A percentile compares a stretch with the other conserved stretches of the same genome.
These are phyloP conservation scores for Carposina sasakii DNA, from an alignment of 1,140 invertebrate genomes.

Conservation along the genomic window DNA sequence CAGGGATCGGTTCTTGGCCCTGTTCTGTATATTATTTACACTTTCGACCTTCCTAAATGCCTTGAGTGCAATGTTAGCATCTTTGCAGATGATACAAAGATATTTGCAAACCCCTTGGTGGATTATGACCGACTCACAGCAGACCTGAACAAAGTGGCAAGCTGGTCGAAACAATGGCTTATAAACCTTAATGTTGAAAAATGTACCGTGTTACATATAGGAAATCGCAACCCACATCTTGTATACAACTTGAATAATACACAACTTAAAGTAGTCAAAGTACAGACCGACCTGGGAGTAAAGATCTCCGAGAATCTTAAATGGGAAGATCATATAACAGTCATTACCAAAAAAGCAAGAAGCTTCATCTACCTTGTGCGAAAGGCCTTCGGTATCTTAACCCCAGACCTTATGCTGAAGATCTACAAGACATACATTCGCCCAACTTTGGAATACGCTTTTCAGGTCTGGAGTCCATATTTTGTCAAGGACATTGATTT, in stretches of 20 bases:
- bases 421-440: neutral
- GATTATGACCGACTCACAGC: neutral
- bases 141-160: neutral
- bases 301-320: neutral
- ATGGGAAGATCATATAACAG: conserved; percentile 4
- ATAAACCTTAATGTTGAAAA: conserved; percentile 3
- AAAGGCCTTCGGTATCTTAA: neutral
- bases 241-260: neutral
- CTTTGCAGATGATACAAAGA: conserved; percentile 7
- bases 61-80: conserved; percentile 1
- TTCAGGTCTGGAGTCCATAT: conserved; percentile 2
- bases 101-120: conserved; percentile 2
- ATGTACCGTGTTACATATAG: conserved; percentile 5
- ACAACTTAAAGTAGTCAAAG: neutral
- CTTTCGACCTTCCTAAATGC: neutral
- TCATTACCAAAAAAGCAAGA: conserved; percentile 1
- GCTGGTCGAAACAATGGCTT: conserved; percentile 4
- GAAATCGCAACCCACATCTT: neutral
- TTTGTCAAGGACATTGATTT: neutral
- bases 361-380: conserved; percentile 1
- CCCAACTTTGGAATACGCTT: neutral
- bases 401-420: neutral
- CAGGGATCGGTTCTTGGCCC: conserved; percentile 4
- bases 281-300: conserved; percentile 4
- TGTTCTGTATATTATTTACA: conserved; percentile 4